These are phyloP conservation scores for Ceyx margarethae DNA, from an alignment of 2,113 vertebrate genomes.

Conservation along the genomic window DNA sequence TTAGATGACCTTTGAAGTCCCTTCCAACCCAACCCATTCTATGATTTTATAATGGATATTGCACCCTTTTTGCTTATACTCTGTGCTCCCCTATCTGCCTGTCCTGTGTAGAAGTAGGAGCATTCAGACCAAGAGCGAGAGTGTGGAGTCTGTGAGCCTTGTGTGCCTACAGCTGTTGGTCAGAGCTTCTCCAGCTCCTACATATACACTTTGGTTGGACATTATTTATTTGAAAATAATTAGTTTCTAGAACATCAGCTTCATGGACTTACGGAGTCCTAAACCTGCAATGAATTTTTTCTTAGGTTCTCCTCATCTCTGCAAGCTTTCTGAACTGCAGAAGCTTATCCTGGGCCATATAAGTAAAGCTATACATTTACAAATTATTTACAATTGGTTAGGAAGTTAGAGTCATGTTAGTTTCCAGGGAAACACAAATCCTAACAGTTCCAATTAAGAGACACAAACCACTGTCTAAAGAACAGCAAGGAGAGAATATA, in stretches of 20 bases:
- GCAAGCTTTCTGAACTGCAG: not conserved
- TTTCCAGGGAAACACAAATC: not conserved
- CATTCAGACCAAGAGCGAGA: not conserved
- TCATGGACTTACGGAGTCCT: not conserved
- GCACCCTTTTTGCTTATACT: not conserved
- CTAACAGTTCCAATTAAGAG: not conserved
- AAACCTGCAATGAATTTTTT: not conserved
- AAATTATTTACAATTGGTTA: not conserved
- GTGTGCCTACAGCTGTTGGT: not conserved
- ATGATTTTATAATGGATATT: not conserved
- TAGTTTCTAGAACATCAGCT: not conserved
- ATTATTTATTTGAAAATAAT: not conserved
- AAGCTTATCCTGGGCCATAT: not conserved
- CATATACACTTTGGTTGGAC: not conserved
- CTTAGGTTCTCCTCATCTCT: not conserved
- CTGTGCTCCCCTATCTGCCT: not conserved
- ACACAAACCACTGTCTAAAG: not conserved
- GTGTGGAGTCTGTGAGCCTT: not conserved
- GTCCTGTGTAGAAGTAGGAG: not conserved
- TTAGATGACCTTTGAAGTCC: too few relatives aligned
- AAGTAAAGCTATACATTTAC: not conserved
- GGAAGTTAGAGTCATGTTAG: not conserved
- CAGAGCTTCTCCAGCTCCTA: not conserved
- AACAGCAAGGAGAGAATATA: not conserved
- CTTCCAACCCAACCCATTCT: too few relatives aligned